Base-by-base conservation (phyloP, 53 echinoderm and acorn worm genomes). In the Glandiceps talaboti region DNA sequence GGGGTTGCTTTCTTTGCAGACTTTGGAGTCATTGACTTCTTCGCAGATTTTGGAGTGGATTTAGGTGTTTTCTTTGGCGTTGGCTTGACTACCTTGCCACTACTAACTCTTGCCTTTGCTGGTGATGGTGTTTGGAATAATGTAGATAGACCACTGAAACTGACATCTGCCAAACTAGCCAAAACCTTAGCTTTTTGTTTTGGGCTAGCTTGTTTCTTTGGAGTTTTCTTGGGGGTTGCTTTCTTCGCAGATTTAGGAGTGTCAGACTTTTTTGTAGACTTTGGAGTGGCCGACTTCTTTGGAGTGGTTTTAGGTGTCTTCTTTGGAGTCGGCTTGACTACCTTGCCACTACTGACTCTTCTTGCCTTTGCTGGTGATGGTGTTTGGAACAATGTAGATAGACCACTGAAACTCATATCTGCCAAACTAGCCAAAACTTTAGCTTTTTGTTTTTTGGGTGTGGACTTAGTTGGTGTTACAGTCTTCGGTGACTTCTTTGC, bases 71-170 rank as follows among this genome's bases (percentile, higher is more conserved):
- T 91, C 85, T 90, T 90, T 1, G 85, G 73, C 14, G 77, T 78
- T n/a, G 89, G 33, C 78, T 92, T 94, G 82, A 88, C 32, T 74
- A 94, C 92, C 73, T 84, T 91, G 0, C 94, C 90, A 25, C 82
- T 86, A 33, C 86, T 82, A 29, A 83, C 74, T 25, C 77, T 79
- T 27, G 73, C 25, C 64, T 85, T 88, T 29, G 76, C 82, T n/a
- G 96, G 86, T 1, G 92, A 84, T 14, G 94, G 97, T 1, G 97
- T 97, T 1, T 82, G 86, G 81, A 93, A 97, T 84, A 97, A 86
- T 30, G 91, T 89, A 0, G 91, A 87, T 1, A 95, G 74, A 33
- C 99, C 99, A 28, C 91, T 97, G 80, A 94, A 97, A 74, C 93
- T 93, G 14, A 83, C 91, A 77, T 97, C 92, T 76, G 84, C 76